Conservation (phyloP, 2,113 vertebrate species). For the Sander vitreus region DNA sequence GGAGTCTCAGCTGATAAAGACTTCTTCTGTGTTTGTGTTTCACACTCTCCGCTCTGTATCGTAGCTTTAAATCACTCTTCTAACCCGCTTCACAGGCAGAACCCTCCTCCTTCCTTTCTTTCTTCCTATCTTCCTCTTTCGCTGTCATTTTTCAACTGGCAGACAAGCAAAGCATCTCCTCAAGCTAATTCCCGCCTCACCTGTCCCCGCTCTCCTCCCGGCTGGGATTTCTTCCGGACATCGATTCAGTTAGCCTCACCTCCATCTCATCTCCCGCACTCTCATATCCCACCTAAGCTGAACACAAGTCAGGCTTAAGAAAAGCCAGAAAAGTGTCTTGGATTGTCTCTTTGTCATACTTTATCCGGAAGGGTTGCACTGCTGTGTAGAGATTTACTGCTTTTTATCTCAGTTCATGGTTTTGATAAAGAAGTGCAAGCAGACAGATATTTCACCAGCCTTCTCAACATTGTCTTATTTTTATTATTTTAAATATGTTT, state of each 20-base stretch:
- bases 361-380: neutral
- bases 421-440: neutral
- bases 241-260: constrained; percentile 47
- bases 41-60: constrained; percentile 26
- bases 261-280: neutral
- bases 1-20: neutral
- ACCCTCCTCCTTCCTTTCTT: neutral
- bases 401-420: neutral
- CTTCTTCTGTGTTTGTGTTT: constrained; percentile 33
- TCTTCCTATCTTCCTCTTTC: neutral
- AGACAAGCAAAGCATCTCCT: constrained; percentile 35
- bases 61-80: constrained; percentile 56
- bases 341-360: constrained; percentile 1
- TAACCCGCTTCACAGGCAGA: constrained; percentile 47
- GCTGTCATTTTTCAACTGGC: constrained; percentile 16
- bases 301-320: constrained; percentile 1
- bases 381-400: constrained; percentile 3
- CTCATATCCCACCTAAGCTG: constrained; percentile 9
- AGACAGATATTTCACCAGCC: neutral
- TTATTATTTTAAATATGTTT: constrained; percentile 3
- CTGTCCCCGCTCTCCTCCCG: constrained; percentile 4
- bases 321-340: neutral
- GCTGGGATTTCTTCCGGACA: constrained; percentile 52
- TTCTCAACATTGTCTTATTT: neutral
- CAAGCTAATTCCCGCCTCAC: constrained; percentile 33